Percentiles rank a stretch among this genome's conserved stretches.
These are phyloP conservation scores for Drosophila kanapiae DNA, from an alignment of 1,140 invertebrate species.

Conservation along the genomic window DNA sequence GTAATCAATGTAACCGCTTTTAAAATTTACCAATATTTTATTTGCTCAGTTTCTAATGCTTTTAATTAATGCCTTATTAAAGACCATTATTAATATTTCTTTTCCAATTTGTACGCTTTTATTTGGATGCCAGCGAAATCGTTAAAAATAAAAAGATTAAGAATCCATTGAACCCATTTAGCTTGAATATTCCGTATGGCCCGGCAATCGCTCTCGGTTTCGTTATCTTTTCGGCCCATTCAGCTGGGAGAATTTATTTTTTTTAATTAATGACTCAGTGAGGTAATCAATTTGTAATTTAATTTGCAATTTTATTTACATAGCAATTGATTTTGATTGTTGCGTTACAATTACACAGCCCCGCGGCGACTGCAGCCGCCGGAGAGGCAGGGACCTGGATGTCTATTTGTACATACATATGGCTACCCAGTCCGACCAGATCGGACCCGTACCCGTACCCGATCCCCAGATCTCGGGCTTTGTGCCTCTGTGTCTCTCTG, in stretches of 20 bases:
- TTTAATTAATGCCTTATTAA: background rate
- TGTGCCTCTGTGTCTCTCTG: conserved; percentile 10
- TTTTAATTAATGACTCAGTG: conserved; percentile 82
- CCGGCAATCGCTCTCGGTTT: background rate
- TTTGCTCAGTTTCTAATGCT: background rate
- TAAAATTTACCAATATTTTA: no score
- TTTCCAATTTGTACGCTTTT: background rate
- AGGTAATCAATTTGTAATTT: conserved; percentile 83
- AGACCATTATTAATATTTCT: background rate
- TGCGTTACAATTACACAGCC: conserved; percentile 75
- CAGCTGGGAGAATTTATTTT: conserved; percentile 10
- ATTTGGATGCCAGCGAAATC: background rate
- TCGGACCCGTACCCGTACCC: conserved; percentile 10
- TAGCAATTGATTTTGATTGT: conserved; percentile 84
- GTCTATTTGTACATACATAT: conserved; percentile 12
- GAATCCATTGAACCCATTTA: conserved; percentile 8
- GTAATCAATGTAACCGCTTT: no score
- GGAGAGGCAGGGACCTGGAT: conserved; percentile 14
- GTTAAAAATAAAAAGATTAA: background rate
- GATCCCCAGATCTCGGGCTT: conserved; percentile 31
- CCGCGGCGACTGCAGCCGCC: conserved; percentile 34
- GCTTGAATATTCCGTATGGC: background rate
- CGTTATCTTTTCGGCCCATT: conserved; percentile 22
- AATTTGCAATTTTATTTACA: conserved; percentile 82
- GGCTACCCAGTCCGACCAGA: conserved; percentile 39